Percentiles rank a stretch among this genome's conserved stretches.
Conservation (phyloP, 2,113 vertebrate species). For the Ciconia maguari region DNA sequence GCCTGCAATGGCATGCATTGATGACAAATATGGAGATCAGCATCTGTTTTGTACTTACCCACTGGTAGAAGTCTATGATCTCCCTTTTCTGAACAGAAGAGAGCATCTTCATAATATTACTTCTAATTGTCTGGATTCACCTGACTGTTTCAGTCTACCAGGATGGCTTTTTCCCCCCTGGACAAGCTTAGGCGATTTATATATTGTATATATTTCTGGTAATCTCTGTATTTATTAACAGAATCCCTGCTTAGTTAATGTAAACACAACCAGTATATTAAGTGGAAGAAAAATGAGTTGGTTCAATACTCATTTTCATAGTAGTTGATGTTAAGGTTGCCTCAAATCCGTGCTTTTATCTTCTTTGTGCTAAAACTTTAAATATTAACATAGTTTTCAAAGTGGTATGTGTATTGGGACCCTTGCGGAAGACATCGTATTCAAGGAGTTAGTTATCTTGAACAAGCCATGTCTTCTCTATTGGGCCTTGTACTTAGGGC, state of each 20-base stretch:
- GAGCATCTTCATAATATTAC: slow-evolving; percentile 82
- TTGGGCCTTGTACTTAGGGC: not conserved
- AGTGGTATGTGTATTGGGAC: not conserved
- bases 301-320: not conserved
- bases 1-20: slow-evolving; percentile 87
- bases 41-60: slow-evolving; percentile 90
- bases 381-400: not conserved
- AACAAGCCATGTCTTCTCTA: not conserved
- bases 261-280: slow-evolving; percentile 10
- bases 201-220: slow-evolving; percentile 57
- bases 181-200: slow-evolving; percentile 22
- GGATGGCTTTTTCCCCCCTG: not conserved
- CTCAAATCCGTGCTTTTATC: not conserved
- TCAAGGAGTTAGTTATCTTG: not conserved
- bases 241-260: slow-evolving; percentile 28
- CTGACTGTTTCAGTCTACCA: not conserved
- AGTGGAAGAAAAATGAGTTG: not conserved
- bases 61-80: slow-evolving; percentile 84
- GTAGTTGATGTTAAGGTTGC: not conserved
- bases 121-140: not conserved
- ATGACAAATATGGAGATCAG: slow-evolving; percentile 92
- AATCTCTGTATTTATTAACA: not conserved
- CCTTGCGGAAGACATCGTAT: not conserved
- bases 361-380: not conserved
- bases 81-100: slow-evolving; percentile 77